Conservation (phyloP, 2,113 vertebrate species). For the Nothocercus julius region DNA sequence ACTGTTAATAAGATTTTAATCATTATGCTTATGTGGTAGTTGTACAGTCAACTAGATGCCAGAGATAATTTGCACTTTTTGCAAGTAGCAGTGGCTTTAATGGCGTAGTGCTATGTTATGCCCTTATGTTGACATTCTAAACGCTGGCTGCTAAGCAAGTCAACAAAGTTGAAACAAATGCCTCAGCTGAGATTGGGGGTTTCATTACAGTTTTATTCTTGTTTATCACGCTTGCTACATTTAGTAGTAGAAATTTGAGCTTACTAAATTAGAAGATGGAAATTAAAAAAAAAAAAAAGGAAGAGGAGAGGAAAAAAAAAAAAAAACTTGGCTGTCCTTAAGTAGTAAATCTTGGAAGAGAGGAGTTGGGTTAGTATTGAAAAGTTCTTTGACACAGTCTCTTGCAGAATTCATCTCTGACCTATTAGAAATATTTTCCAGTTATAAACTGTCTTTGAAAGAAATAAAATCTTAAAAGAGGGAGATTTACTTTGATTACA, state of each 20-base stretch:
- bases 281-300: not conserved
- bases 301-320: no score
- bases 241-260: not conserved
- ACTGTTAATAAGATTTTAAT: not conserved
- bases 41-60: not conserved
- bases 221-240: accelerated
- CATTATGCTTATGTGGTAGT: not conserved
- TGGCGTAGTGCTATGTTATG: not conserved
- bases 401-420: not conserved
- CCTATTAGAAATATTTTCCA: not conserved
- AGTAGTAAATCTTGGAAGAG: not conserved
- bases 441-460: not conserved
- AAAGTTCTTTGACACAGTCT: not conserved
- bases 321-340: not conserved
- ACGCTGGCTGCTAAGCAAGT: not conserved
- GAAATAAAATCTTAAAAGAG: not conserved
- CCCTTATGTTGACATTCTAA: not conserved
- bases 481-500: accelerated
- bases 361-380: not conserved
- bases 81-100: not conserved
- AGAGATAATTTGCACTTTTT: not conserved
- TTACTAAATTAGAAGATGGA: not conserved
- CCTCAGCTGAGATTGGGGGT: not conserved
- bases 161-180: not conserved
- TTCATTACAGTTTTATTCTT: not conserved